Percentiles rank a stretch among this genome's conserved stretches.
phyloP scores from a whole-genome alignment of 2,797 vertebrate species.

The Neosilurus hyrtlii region DNA sequence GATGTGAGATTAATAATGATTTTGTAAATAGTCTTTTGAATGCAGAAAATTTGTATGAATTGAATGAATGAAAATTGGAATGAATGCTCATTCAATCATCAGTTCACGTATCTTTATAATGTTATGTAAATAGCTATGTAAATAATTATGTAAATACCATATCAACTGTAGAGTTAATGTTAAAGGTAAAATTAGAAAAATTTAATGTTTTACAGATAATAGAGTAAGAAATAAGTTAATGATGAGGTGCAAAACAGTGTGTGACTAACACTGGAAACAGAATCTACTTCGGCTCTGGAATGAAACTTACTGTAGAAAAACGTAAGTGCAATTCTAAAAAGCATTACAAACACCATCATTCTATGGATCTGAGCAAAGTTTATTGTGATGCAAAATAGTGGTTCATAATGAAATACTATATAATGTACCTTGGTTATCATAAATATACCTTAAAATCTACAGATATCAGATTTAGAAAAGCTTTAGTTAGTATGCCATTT shows the following conservation, averaged over 20 bases:
- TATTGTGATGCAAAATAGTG: too few species aligned
- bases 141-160: background rate
- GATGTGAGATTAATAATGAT: background rate
- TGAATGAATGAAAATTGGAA: too few species aligned
- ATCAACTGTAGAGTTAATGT: background rate
- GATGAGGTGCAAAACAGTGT: conserved; percentile 22
- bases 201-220: too few species aligned
- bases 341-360: background rate
- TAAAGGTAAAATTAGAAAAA: background rate
- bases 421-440: too few species aligned
- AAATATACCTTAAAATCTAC: too few species aligned
- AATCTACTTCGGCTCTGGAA: conserved; percentile 41
- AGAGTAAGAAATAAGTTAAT: background rate
- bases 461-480: too few species aligned
- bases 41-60: background rate
- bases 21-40: background rate
- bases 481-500: too few species aligned
- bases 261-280: conserved; percentile 35
- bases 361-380: too few species aligned
- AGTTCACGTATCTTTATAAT: background rate
- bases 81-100: background rate
- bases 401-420: too few species aligned
- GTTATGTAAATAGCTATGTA: too few species aligned
- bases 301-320: conserved; percentile 41
- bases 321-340: conserved; percentile 47